Evolutionary conservation across 2,888 invertebrate genomes (phyloP).

Genomic region (Argyresthia goedartella): DNA sequence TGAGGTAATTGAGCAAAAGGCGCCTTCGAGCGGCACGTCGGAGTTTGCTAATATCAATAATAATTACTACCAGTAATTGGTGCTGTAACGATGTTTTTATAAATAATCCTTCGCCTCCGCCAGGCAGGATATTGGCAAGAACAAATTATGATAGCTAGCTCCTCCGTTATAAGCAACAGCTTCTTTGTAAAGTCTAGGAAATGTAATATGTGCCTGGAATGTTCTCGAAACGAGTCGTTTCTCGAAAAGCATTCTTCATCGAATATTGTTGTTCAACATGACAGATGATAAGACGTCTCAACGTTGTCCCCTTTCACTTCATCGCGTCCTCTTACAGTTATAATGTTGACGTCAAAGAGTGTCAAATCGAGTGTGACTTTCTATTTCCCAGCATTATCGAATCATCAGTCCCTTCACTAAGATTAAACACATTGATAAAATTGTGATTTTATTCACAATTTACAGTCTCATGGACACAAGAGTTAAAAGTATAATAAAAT

Average conservation of each 20-base stretch:
- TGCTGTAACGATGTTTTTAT: slow-evolving; percentile 3
- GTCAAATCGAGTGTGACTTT: too few species aligned
- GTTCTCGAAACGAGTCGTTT: too few species aligned
- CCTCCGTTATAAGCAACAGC: not conserved
- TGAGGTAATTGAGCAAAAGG: slow-evolving; percentile 11
- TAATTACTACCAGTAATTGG: slow-evolving; percentile 11
- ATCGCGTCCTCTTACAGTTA: too few species aligned
- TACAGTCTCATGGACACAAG: too few species aligned
- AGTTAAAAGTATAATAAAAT: not conserved
- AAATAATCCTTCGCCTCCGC: not conserved
- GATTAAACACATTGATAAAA: too few species aligned
- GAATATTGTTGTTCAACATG: not conserved
- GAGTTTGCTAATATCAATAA: slow-evolving; percentile 11
- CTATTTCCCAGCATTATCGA: too few species aligned
- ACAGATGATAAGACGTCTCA: not conserved
- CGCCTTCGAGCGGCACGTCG: slow-evolving; percentile 1
- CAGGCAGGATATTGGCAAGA: not conserved
- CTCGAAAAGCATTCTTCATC: too few species aligned
- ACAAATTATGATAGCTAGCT: not conserved
- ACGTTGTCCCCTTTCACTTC: not conserved
- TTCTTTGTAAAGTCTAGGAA: too few species aligned
- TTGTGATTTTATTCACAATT: too few species aligned
- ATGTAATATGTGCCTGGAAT: too few species aligned
- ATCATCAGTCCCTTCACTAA: too few species aligned
- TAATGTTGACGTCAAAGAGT: too few species aligned